Evolutionary conservation across 2,888 invertebrate species (phyloP).

Genomic region (Drosophila tripunctata): DNA sequence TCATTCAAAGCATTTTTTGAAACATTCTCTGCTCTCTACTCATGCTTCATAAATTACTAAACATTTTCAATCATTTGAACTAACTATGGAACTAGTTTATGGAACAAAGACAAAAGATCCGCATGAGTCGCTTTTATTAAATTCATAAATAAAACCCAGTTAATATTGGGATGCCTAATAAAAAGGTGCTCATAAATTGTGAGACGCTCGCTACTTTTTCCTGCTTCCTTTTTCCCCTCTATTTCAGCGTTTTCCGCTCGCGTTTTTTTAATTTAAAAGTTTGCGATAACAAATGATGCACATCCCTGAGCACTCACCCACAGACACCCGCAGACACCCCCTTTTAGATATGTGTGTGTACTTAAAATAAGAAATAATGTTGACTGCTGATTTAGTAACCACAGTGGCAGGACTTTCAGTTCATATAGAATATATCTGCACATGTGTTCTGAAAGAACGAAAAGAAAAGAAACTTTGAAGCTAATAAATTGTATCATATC

Average conservation of each 20-base stretch:
- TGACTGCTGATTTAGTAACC: slow-evolving; percentile 74
- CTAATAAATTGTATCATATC: slow-evolving; percentile 81
- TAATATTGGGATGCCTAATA: slow-evolving; percentile 61
- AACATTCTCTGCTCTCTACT: too few species aligned
- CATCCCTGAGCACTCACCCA: slow-evolving; percentile 47
- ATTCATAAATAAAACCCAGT: slow-evolving; percentile 68
- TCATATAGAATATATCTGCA: slow-evolving; percentile 16
- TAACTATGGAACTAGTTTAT: not conserved
- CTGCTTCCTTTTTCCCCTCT: slow-evolving; percentile 9
- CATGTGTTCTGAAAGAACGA: slow-evolving; percentile 40
- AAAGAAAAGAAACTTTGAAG: slow-evolving; percentile 70
- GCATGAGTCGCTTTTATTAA: slow-evolving; percentile 46
- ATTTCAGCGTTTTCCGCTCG: slow-evolving; percentile 20
- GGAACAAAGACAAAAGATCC: slow-evolving; percentile 12
- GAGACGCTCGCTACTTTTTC: slow-evolving; percentile 39
- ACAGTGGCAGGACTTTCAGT: slow-evolving; percentile 18
- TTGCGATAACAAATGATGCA: slow-evolving; percentile 80
- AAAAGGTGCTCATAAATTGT: slow-evolving; percentile 66
- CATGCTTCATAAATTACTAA: too few species aligned
- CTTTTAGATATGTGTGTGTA: slow-evolving; percentile 51
- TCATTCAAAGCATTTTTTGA: slow-evolving; percentile 45
- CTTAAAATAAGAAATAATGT: slow-evolving; percentile 76
- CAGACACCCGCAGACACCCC: slow-evolving; percentile 21
- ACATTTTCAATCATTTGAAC: too few species aligned
- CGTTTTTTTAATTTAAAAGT: slow-evolving; percentile 79